Conservation (phyloP, 1,140 invertebrate species). For the Drosophila pandora region DNA sequence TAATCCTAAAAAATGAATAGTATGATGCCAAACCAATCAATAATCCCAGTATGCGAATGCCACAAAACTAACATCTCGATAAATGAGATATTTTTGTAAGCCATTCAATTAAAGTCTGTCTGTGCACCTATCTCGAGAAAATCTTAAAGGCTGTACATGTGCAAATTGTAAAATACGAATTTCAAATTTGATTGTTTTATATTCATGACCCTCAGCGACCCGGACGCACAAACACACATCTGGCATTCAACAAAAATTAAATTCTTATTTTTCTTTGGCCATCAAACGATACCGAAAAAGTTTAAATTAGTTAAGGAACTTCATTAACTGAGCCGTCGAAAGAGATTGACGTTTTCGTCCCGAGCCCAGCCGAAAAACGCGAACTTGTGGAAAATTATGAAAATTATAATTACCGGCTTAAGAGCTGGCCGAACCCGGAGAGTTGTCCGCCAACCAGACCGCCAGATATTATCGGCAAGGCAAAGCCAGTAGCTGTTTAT, state of each 20-base stretch:
- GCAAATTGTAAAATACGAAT: slow-evolving; percentile 19
- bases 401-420: slow-evolving; percentile 76
- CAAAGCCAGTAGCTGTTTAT: slow-evolving; percentile 63
- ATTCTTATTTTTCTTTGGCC: slow-evolving; percentile 46
- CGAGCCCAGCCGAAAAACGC: slow-evolving; percentile 33
- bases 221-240: slow-evolving; percentile 13
- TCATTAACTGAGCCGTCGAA: slow-evolving; percentile 48
- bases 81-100: background rate
- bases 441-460: slow-evolving; percentile 4
- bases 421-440: slow-evolving; percentile 21
- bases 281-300: slow-evolving; percentile 60
- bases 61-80: background rate
- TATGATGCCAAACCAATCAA: background rate
- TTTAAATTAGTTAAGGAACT: slow-evolving; percentile 77
- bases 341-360: slow-evolving; percentile 45
- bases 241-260: slow-evolving; percentile 23
- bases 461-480: slow-evolving; percentile 32
- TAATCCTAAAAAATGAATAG: background rate
- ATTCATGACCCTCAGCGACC: slow-evolving; percentile 12
- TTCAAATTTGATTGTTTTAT: slow-evolving; percentile 6
- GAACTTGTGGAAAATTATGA: slow-evolving; percentile 65
- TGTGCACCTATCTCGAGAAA: background rate
- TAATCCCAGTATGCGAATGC: background rate
- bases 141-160: background rate
- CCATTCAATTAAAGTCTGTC: background rate